Evolutionary conservation across 2,113 vertebrate genomes (phyloP), one percentile per base, ranked within the genome.

Genomic region (Lepisosteus oculatus): DNA sequence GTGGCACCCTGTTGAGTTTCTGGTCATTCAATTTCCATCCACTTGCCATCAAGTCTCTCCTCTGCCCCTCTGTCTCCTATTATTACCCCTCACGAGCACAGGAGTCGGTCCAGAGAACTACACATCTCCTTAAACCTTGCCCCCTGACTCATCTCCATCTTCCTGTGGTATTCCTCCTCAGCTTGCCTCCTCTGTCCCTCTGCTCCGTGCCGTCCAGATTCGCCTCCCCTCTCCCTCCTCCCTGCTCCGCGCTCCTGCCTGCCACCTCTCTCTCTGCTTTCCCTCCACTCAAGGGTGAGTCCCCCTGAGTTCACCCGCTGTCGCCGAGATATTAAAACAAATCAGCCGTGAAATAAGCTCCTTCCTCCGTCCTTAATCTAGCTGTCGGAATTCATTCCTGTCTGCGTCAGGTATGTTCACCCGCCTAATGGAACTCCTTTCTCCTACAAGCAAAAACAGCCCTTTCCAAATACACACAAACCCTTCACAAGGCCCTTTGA

Each of bases 281-380:
- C 55, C 63, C 67, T 70, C 72, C 76, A 72, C 73, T 72, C 9
- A 29, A 63, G 57, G 59, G 55, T 63, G n/a, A 73, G 44, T 55
- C 54, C 74, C 54, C 65, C 62, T 67, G 57, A 57, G 45, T 74
- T 83, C 71, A 80, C 81, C 81, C 74, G 82, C 79, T 79, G 80
- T 82, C 84, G 80, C 85, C 82, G 74, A 82, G 83, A 86, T 86
- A 88, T 89, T 86, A 88, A 86, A 87, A 84, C 85, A 87, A 89
- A 91, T 89, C 86, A 88, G 86, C 85, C 88, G 86, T 91, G 87
- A 91, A 92, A 92, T 90, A 89, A 90, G 87, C 86, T 90, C 81
- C 81, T 85, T 81, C 80, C 86, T 89, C 81, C 83, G 70, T 78
- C 84, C 83, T 85, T 84, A 80, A 85, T 79, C 81, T 72, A 77